Conservation (phyloP, 2,888 invertebrate genomes). For the Agriopis aurantiaria region DNA sequence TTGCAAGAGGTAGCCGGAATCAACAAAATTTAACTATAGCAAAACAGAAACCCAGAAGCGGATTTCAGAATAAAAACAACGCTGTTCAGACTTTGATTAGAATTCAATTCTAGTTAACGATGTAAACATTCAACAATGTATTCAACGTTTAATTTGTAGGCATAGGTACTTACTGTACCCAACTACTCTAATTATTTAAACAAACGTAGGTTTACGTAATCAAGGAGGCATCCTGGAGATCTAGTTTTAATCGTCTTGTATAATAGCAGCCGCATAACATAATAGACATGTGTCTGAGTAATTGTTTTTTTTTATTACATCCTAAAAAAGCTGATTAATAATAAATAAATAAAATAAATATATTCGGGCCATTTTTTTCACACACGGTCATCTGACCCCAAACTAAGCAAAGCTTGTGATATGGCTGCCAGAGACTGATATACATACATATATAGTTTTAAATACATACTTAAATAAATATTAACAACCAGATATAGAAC, state of each 20-base stretch:
- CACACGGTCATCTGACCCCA: no score
- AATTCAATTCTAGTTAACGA: conserved; percentile 7
- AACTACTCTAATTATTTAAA: background rate
- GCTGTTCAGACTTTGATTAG: background rate
- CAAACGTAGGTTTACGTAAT: background rate
- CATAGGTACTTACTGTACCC: background rate
- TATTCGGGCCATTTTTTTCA: no score
- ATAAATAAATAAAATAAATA: no score
- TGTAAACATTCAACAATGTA: conserved; percentile 13
- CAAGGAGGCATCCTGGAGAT: background rate
- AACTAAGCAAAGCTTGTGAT: no score
- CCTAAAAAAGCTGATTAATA: no score
- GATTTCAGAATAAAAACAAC: background rate
- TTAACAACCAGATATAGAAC: no score
- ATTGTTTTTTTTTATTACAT: no score
- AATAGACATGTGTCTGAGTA: no score
- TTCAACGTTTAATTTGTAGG: conserved; percentile 1
- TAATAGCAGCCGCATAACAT: no score
- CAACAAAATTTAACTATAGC: background rate
- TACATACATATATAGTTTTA: no score
- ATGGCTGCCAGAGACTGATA: no score
- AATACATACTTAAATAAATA: no score
- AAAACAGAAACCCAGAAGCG: conserved; percentile 3
- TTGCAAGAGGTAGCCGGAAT: background rate
- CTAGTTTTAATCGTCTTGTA: background rate